These are phyloP conservation scores for Alca torda DNA, from an alignment of 2,797 vertebrate genomes.

Conservation along the genomic window DNA sequence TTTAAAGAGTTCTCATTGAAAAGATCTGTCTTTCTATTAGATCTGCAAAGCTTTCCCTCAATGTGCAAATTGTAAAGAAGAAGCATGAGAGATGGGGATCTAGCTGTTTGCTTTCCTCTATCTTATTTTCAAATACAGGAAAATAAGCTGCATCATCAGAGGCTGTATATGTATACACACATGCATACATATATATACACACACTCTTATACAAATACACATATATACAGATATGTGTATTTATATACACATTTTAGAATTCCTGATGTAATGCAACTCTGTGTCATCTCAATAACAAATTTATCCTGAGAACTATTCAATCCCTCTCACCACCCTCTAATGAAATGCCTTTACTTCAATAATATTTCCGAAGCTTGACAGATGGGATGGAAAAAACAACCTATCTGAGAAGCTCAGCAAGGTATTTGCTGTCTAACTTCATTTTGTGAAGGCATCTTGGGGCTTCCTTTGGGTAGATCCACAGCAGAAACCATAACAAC, in stretches of 20 bases:
- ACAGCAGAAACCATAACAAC: not conserved
- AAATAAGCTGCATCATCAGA: not conserved
- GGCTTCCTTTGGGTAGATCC: not conserved
- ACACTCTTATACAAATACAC: not conserved
- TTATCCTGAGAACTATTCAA: not conserved
- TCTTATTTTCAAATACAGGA: not conserved
- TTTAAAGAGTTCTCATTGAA: not conserved
- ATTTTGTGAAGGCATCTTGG: not conserved
- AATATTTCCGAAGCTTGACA: not conserved
- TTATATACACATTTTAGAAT: not conserved
- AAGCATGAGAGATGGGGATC: not conserved
- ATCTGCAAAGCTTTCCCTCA: not conserved
- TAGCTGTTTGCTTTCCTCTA: not conserved
- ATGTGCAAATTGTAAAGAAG: not conserved
- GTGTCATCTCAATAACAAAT: not conserved
- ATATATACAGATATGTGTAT: not conserved
- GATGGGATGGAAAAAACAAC: not conserved
- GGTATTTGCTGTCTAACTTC: not conserved
- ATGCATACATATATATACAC: not conserved
- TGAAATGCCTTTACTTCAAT: not conserved
- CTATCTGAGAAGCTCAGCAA: not conserved
- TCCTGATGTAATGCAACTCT: not conserved
- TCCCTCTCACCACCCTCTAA: not conserved
- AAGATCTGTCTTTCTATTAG: not conserved
- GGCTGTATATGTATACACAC: not conserved